Evolutionary conservation across 1,140 invertebrate genomes (phyloP), one percentile per base, ranked within the genome.

Genomic region (Heterodera carotae): DNA sequence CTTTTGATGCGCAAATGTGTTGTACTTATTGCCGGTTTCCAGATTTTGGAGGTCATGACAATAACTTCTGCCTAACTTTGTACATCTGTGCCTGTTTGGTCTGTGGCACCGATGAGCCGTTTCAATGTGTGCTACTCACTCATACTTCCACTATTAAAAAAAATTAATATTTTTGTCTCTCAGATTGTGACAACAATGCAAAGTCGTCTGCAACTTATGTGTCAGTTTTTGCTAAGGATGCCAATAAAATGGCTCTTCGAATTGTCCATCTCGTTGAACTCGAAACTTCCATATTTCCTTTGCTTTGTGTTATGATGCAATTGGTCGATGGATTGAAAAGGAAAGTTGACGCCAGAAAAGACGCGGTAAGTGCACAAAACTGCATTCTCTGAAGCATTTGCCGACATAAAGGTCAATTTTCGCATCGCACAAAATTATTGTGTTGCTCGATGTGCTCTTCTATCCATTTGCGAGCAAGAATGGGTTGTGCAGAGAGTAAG

Each of bases 381-480:
- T 2, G 12, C 27, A 22, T 29, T 33, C n/a, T 10, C 27, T 12
- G 0, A 33, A 66, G 22, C 59, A 53, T 71, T 53, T 56, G 34
- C 48, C 69, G 22, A 39, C 29, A 33, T n/a, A 33, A 56, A 56
- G 48, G 48, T 56, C n/a, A 12, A 66, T 31, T 66, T 66, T 33
- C 27, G 34, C 56, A 62, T 74, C n/a, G 59, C 72, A 18, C 59
- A 74, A 62, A 43, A 74, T 39, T 39, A 56, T 18, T 33, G 31
- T 18, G 64, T 74, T 31, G 72, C 72, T 29, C 72, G 72, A 7
- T 74, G 72, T 74, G 56, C 56, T 6, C 59, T 82, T 43, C 60
- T 85, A 22, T 69, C 82, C 27, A 86, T 84, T 36, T 86, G 81
- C 34, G 76, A 84, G 33, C 77, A 84, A 70, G 82, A 84, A 59